Conservation (phyloP, 2,888 invertebrate species). For the Anorthoa munda region DNA sequence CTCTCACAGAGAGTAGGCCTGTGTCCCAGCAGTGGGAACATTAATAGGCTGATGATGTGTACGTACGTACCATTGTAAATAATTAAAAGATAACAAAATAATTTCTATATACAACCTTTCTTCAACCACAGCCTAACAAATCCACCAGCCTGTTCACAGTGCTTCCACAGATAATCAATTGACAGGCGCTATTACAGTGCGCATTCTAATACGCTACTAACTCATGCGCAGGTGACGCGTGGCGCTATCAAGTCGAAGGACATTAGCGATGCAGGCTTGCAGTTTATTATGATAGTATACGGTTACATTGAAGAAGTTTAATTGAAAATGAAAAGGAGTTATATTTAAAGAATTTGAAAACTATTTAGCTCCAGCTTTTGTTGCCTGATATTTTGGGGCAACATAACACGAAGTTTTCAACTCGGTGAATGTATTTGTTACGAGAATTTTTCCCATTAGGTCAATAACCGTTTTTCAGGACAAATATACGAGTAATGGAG, state of each 20-base stretch:
- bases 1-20: too few relatives aligned
- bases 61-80: too few relatives aligned
- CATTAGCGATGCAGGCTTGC: conserved; percentile 17
- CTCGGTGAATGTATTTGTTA: background rate
- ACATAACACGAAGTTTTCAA: background rate
- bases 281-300: conserved; percentile 25
- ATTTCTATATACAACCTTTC: background rate
- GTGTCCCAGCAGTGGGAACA: too few relatives aligned
- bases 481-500: background rate
- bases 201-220: conserved; percentile 51
- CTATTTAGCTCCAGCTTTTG: background rate
- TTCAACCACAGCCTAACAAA: conserved; percentile 13
- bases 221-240: conserved; percentile 47
- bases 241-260: conserved; percentile 37
- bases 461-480: background rate
- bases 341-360: background rate
- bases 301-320: background rate
- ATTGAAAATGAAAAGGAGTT: background rate
- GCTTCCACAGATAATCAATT: conserved; percentile 30
- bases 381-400: background rate
- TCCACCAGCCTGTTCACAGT: conserved; percentile 6
- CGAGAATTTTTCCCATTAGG: background rate
- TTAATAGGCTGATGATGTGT: too few relatives aligned
- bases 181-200: conserved; percentile 40
- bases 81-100: too few relatives aligned